A percentile compares a stretch with the other conserved stretches of the same genome.
Conservation (phyloP, 2,888 invertebrate genomes). For the Ennomos quercinarius region DNA sequence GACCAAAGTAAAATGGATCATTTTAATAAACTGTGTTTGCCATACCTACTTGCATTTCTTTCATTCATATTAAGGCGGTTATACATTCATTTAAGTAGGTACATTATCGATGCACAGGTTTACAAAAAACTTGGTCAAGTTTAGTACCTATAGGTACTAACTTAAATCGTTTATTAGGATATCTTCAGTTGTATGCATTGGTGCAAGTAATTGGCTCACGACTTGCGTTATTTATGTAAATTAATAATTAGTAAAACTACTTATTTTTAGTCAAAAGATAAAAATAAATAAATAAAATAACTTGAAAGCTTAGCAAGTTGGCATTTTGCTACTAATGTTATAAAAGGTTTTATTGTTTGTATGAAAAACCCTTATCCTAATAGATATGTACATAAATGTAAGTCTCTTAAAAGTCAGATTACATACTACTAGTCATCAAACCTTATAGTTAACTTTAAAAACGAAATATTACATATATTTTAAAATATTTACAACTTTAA, state of each 20-base stretch:
- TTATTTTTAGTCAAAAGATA: conserved; percentile 2
- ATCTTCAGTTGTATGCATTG: too few species aligned
- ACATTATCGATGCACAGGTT: background rate
- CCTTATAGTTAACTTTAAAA: conserved; percentile 75
- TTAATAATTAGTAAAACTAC: too few species aligned
- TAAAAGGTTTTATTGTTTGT: conserved; percentile 29
- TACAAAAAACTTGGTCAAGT: too few species aligned
- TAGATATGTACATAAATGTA: conserved; percentile 83
- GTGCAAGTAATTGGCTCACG: too few species aligned
- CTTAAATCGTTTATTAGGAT: too few species aligned
- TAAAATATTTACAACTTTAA: conserved; percentile 84
- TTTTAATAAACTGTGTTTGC: background rate
- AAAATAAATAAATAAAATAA: conserved; percentile 14
- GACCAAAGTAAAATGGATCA: conserved; percentile 23
- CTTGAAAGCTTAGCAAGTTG: conserved; percentile 8
- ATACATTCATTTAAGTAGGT: background rate
- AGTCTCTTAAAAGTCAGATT: conserved; percentile 76
- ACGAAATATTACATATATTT: conserved; percentile 78
- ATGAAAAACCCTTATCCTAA: conserved; percentile 72
- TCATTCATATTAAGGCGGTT: background rate
- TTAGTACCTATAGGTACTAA: too few species aligned
- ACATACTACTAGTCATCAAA: conserved; percentile 73
- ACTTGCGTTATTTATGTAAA: too few species aligned
- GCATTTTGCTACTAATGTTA: conserved; percentile 1
- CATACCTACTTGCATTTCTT: conserved; percentile 3